These are phyloP conservation scores for Corynorhinus townsendii DNA, from an alignment of 2,113 vertebrate genomes.

Conservation along the genomic window DNA sequence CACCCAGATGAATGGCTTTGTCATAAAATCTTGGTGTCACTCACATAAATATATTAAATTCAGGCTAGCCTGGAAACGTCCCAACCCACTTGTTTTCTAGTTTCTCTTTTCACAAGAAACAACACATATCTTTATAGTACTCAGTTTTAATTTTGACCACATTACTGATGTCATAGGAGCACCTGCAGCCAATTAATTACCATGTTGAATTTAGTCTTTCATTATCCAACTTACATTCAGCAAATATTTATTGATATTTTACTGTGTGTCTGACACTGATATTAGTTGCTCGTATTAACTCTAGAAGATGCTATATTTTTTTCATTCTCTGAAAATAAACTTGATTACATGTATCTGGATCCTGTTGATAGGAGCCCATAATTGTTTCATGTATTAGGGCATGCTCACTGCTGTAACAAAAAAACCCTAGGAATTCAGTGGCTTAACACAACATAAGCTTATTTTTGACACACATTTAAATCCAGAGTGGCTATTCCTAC, in stretches of 20 bases:
- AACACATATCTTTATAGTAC: neutral
- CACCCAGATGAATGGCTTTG: no score
- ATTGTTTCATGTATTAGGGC: neutral
- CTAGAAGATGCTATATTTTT: neutral
- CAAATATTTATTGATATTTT: neutral
- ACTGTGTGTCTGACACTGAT: neutral
- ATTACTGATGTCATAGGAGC: neutral
- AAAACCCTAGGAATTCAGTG: neutral
- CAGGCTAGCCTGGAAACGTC: neutral
- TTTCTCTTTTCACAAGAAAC: neutral
- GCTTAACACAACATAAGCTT: neutral
- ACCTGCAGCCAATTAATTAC: neutral
- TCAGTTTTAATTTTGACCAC: neutral
- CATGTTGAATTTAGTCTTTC: neutral
- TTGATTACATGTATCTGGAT: neutral
- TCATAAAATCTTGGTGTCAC: neutral
- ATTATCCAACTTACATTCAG: neutral
- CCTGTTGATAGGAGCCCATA: neutral
- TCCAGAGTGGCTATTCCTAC: neutral
- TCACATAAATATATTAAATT: neutral
- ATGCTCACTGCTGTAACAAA: neutral
- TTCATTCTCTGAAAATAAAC: neutral
- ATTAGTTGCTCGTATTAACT: neutral
- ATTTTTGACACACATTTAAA: neutral
- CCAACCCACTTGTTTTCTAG: neutral